phyloP scores from a whole-genome alignment of 2,113 vertebrate species.

The Arothron firmamentum region DNA sequence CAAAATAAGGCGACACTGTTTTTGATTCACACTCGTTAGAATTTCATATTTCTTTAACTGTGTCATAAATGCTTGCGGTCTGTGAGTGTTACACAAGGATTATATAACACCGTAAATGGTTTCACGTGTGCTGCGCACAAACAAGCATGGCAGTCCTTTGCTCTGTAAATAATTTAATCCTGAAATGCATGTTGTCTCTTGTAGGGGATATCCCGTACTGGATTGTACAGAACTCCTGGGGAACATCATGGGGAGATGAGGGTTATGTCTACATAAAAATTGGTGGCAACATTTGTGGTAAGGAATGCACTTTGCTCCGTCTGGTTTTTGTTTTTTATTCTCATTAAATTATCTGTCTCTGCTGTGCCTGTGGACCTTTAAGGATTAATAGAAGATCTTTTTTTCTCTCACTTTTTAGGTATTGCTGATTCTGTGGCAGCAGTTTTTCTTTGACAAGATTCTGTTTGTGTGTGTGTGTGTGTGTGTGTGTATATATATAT shows the following conservation, averaged over 20 bases:
- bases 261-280: conserved; percentile 89
- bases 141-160: conserved; percentile 11
- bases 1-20: no score
- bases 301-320: conserved; percentile 38
- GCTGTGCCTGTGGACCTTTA: background rate
- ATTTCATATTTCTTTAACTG: conserved; percentile 11
- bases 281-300: conserved; percentile 84
- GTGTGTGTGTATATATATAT: no score
- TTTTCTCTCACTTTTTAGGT: conserved; percentile 63
- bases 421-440: conserved; percentile 83
- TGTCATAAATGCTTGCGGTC: conserved; percentile 31
- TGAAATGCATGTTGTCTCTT: conserved; percentile 28
- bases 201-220: conserved; percentile 84
- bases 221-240: conserved; percentile 94
- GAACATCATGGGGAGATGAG: conserved; percentile 80
- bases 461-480: background rate
- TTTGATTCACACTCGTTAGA: background rate
- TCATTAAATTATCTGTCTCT: background rate
- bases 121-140: conserved; percentile 15
- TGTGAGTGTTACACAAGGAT: conserved; percentile 32
- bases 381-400: conserved; percentile 15
- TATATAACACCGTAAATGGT: conserved; percentile 41
- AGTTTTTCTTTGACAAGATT: conserved; percentile 75
- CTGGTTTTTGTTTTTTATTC: background rate
- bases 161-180: conserved; percentile 38